phyloP scores from a whole-genome alignment of 2,113 vertebrate species.

The Polypterus bichir region DNA sequence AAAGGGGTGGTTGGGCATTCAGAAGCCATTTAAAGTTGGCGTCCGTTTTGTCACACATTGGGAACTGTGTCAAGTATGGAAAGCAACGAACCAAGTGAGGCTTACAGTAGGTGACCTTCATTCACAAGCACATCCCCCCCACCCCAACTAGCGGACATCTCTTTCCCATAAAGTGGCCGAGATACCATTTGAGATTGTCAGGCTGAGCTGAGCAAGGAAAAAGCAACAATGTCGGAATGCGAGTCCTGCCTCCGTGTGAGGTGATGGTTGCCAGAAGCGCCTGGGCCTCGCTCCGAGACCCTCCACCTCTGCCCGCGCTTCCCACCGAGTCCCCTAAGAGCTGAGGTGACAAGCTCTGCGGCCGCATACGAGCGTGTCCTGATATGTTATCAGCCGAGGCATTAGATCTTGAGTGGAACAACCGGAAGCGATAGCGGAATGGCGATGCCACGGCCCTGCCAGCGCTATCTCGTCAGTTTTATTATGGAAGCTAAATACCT shows the following conservation, averaged over 20 bases:
- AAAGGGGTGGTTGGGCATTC: no score
- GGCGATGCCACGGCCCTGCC: conserved; percentile 17
- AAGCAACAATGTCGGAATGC: conserved; percentile 69
- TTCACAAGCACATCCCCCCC: neutral
- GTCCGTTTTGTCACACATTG: no score
- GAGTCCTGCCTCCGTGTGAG: conserved; percentile 70
- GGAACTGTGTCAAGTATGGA: no score
- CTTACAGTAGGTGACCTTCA: no score
- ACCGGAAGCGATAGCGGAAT: conserved; percentile 43
- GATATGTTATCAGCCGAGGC: conserved; percentile 64
- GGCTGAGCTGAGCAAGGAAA: neutral
- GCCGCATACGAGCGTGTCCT: conserved; percentile 27
- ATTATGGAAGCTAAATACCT: no score
- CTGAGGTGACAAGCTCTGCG: conserved; percentile 29
- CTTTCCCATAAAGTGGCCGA: no score
- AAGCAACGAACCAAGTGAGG: no score
- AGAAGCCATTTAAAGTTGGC: no score
- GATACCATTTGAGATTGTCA: no score
- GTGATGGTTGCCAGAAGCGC: conserved; percentile 95
- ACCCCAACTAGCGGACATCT: no score
- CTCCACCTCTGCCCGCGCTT: conserved; percentile 26
- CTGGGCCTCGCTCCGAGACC: conserved; percentile 62
- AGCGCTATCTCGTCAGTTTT: neutral
- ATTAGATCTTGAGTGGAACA: conserved; percentile 38
- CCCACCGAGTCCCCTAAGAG: conserved; percentile 34